Base-by-base conservation (phyloP, 2,113 vertebrate species). In the Australoheros scitulus region DNA sequence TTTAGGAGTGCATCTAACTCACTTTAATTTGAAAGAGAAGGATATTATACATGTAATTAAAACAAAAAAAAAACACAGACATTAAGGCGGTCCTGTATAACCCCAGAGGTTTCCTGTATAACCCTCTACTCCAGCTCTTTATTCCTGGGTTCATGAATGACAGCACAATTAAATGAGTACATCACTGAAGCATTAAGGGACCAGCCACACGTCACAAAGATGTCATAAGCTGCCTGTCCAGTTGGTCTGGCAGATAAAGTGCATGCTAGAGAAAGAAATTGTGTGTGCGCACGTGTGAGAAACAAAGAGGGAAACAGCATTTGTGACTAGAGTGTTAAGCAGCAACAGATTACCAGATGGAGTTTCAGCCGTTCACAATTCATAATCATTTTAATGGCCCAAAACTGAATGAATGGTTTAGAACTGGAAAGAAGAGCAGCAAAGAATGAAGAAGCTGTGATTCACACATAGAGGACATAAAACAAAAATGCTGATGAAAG, bases 131-230 rank as follows among this genome's bases (percentile, higher is more conserved):
- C 76, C 20, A 13, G 80, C 59, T 88, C 43, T 75, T 80, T 88
- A 72, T 85, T 85, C 84, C 3, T 4, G 5, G 55, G 58, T 82
- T 85, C 59, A 64, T 90, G 78, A 93, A 80, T 93, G 91, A 92
- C 88, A 91, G 83, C 83, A 86, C 85, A 84, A 92, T 91, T 92
- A 94, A 92, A 83, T 18, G 61, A 87, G 74, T 81, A 75, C 86
- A 83, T 86, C 87, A 91, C 47, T 59, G 52, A 80, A 77, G 85
- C 91, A 91, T 87, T 91, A 80, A 81, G 86, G 87, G 89, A 91
- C 75, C 58, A 79, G 83, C 68, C 81, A 79, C 83, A 89, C 79
- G 72, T 91, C 89, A 92, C 8, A 1, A 84, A 86, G 61, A 85
- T 92, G 90, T 87, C 88, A 86, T 87, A 63, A 85, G 82, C 87